phyloP scores from a whole-genome alignment of 1,140 invertebrate species.

The Microvelia longipes region DNA sequence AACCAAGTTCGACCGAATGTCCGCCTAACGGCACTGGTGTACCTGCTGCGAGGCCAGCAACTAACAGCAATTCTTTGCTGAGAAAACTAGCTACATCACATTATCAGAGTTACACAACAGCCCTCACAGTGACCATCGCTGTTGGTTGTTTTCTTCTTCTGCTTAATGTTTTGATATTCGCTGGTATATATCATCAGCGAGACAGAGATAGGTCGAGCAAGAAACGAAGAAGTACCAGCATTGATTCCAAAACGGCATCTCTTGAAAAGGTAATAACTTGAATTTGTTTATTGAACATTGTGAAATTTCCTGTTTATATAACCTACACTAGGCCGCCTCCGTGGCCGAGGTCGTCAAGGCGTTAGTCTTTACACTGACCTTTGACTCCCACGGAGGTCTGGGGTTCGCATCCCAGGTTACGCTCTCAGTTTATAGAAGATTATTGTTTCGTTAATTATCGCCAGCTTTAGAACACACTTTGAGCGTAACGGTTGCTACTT shows the following conservation, averaged over 20 bases:
- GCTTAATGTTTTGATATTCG: conserved; percentile 84
- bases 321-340: conserved; percentile 43
- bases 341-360: too few relatives aligned
- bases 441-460: too few relatives aligned
- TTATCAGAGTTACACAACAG: conserved; percentile 74
- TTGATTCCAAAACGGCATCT: conserved; percentile 34
- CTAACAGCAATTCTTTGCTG: conserved; percentile 46
- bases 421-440: too few relatives aligned
- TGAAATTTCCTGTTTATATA: conserved; percentile 44
- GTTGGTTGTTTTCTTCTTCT: conserved; percentile 77
- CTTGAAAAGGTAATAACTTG: conserved; percentile 37
- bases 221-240: conserved; percentile 48
- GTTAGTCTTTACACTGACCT: too few relatives aligned
- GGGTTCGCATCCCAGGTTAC: too few relatives aligned
- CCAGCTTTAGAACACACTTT: too few relatives aligned
- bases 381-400: too few relatives aligned
- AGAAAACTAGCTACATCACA: conserved; percentile 59
- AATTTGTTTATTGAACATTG: conserved; percentile 29
- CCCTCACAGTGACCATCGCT: conserved; percentile 79
- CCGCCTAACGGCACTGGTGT: conserved; percentile 41
- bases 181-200: conserved; percentile 82
- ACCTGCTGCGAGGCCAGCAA: conserved; percentile 22
- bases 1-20: conserved; percentile 44
- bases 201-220: conserved; percentile 40
- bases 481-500: too few relatives aligned